These are phyloP conservation scores for Cheilosia vernalis DNA, from an alignment of 2,888 invertebrate species.

Conservation along the genomic window DNA sequence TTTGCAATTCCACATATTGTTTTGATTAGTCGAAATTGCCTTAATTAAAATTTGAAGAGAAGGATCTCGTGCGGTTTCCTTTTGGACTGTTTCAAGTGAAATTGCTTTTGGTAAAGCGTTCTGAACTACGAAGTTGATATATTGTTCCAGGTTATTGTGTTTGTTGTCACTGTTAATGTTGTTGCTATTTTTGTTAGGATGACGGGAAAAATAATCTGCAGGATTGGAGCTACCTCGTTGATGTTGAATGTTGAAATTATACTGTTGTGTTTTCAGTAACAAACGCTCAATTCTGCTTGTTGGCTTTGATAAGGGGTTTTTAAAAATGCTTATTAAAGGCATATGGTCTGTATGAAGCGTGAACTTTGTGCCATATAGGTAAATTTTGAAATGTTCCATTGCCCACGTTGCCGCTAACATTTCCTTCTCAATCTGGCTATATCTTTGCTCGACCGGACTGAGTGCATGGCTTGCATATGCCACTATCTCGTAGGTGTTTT, in stretches of 20 bases:
- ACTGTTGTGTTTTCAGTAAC: not conserved
- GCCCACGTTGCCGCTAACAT: slow-evolving; percentile 78
- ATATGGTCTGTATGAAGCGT: slow-evolving; percentile 76
- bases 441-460: slow-evolving; percentile 57
- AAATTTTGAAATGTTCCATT: slow-evolving; percentile 77
- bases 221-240: slow-evolving; percentile 26
- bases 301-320: not conserved
- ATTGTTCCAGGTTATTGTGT: not conserved
- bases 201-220: slow-evolving; percentile 23
- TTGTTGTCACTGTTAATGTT: not conserved
- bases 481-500: slow-evolving; percentile 12
- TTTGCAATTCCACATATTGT: not conserved
- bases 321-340: slow-evolving; percentile 78
- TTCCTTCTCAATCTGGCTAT: slow-evolving; percentile 76
- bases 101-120: not conserved
- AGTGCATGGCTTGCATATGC: slow-evolving; percentile 17
- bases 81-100: not conserved
- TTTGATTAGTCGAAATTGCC: not conserved
- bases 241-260: slow-evolving; percentile 14
- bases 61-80: not conserved
- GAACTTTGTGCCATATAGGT: slow-evolving; percentile 81
- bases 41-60: not conserved
- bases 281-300: not conserved
- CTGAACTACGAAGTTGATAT: not conserved
- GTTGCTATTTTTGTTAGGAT: not conserved